A percentile compares a stretch with the other conserved stretches of the same genome.
Evolutionary conservation across 2,797 vertebrate species (phyloP).

Genomic region (Loriculus beryllinus): DNA sequence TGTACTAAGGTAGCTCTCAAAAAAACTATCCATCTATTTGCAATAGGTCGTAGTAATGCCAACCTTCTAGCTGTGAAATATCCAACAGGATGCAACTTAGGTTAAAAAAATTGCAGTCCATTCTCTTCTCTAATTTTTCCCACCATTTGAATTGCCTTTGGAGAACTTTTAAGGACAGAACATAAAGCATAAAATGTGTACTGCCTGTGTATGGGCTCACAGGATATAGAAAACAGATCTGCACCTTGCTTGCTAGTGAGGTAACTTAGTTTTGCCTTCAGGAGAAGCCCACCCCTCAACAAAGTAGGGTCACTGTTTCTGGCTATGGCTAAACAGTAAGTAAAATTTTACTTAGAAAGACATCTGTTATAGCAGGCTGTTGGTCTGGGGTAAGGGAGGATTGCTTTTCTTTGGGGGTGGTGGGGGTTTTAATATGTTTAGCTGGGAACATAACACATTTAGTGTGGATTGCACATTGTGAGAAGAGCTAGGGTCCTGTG

Average conservation of each 20-base stretch:
- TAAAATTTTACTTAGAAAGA: not conserved
- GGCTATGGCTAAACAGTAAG: not conserved
- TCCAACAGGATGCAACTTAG: not conserved
- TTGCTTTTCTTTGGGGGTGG: not conserved
- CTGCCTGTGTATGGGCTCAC: not conserved
- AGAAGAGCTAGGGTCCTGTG: not conserved
- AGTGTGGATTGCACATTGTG: not conserved
- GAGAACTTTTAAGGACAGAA: not conserved
- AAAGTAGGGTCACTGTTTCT: not conserved
- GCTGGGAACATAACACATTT: not conserved
- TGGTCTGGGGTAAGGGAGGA: not conserved
- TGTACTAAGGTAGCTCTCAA: not conserved
- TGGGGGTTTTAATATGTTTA: not conserved
- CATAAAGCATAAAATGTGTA: not conserved
- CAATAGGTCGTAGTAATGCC: not conserved
- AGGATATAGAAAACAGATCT: not conserved
- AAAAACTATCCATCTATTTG: not conserved
- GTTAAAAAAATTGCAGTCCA: not conserved
- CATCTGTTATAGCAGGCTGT: not conserved
- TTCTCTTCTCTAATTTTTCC: not conserved
- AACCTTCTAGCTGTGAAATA: not conserved
- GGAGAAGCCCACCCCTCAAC: not conserved
- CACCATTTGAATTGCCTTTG: not conserved
- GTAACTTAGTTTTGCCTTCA: not conserved
- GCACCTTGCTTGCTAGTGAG: not conserved